Conservation (phyloP, 2,888 invertebrate genomes). For the Drosophila affinis region DNA sequence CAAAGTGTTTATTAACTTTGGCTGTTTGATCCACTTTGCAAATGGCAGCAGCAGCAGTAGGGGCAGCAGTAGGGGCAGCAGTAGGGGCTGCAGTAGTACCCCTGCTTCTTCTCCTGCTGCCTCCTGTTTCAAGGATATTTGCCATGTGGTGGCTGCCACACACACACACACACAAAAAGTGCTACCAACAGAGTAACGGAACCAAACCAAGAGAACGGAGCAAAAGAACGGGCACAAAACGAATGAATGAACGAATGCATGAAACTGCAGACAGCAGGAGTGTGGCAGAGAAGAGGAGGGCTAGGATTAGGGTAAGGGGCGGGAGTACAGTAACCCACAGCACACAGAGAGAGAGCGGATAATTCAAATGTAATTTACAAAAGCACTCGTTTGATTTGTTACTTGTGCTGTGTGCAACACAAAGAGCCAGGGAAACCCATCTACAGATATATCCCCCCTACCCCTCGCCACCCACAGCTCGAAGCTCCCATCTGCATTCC, state of each 20-base stretch:
- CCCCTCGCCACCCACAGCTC: background rate
- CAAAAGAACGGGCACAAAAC: slow-evolving; percentile 16
- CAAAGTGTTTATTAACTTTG: slow-evolving; percentile 76
- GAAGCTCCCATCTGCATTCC: slow-evolving; percentile 25
- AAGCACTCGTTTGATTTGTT: slow-evolving; percentile 79
- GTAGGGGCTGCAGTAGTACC: slow-evolving; percentile 28
- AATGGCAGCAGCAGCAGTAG: slow-evolving; percentile 25
- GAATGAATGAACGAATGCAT: slow-evolving; percentile 59
- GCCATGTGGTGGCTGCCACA: slow-evolving; percentile 61
- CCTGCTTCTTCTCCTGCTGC: slow-evolving; percentile 18
- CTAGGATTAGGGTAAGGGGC: background rate
- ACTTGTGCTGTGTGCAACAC: slow-evolving; percentile 48
- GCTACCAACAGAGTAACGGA: slow-evolving; percentile 35
- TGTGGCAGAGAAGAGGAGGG: background rate
- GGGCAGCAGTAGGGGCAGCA: too few species aligned
- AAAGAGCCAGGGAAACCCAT: background rate
- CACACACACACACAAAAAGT: slow-evolving; percentile 33
- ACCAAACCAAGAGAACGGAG: slow-evolving; percentile 21
- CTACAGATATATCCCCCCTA: background rate
- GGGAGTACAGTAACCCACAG: background rate
- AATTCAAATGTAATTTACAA: slow-evolving; percentile 80
- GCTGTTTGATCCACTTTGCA: slow-evolving; percentile 76
- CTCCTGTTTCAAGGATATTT: slow-evolving; percentile 59
- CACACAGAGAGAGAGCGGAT: slow-evolving; percentile 46
- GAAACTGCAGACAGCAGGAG: background rate